A percentile compares a stretch with the other conserved stretches of the same genome.
These are phyloP conservation scores for Grantiella picta DNA, from an alignment of 2,113 vertebrate genomes.

Conservation along the genomic window DNA sequence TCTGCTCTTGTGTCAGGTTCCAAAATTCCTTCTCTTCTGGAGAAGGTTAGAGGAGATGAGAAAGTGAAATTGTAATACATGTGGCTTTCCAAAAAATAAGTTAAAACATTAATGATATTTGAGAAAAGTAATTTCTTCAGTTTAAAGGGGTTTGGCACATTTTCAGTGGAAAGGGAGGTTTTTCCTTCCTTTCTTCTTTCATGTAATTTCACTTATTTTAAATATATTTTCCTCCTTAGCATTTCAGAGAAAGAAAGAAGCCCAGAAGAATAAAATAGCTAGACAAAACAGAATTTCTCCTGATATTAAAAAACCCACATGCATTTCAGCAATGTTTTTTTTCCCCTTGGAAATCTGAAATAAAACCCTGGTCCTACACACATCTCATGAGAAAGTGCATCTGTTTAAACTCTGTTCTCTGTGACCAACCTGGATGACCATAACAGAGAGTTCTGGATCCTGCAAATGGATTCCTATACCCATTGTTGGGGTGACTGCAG, in stretches of 20 bases:
- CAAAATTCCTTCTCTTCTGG: not conserved
- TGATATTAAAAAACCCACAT: not conserved
- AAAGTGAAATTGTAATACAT: not conserved
- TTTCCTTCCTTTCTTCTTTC: not conserved
- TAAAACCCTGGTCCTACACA: not conserved
- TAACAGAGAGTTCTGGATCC: not conserved
- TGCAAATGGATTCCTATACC: not conserved
- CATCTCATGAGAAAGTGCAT: not conserved
- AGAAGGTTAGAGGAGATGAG: not conserved
- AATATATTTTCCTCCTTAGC: not conserved
- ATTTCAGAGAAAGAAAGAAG: not conserved
- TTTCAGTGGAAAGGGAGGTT: not conserved
- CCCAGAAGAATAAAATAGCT: not conserved
- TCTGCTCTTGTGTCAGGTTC: not conserved
- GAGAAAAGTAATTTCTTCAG: slow-evolving; percentile 19
- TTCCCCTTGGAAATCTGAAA: not conserved
- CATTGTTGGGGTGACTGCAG: not conserved
- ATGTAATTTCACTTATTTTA: slow-evolving; percentile 8
- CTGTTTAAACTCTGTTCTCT: not conserved
- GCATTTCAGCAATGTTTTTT: not conserved
- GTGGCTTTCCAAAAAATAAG: not conserved
- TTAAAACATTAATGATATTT: slow-evolving; percentile 3
- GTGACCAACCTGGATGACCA: not conserved
- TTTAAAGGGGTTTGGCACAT: not conserved
- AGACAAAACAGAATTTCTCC: not conserved